phyloP scores from a whole-genome alignment of 2,888 invertebrate genomes.

The Brachylomia viminalis region DNA sequence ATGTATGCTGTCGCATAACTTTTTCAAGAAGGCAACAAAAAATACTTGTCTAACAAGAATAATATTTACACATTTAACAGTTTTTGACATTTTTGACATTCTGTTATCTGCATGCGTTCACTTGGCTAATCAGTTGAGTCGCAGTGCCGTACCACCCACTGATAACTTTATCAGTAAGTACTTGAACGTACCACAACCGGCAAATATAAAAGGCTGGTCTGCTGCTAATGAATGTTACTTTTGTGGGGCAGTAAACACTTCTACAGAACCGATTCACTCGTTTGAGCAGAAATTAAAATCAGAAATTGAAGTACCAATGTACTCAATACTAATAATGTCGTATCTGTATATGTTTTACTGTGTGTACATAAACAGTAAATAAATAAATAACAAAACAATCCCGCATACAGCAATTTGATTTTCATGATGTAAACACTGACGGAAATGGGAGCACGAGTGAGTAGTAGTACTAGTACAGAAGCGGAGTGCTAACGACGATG shows the following conservation, averaged over 20 bases:
- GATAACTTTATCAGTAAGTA: constrained; percentile 43
- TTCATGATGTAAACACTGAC: background rate
- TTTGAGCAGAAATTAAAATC: background rate
- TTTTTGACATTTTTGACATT: background rate
- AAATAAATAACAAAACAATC: background rate
- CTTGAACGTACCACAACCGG: constrained; percentile 1
- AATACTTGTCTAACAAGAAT: background rate
- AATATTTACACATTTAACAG: background rate
- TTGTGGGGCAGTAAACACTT: background rate
- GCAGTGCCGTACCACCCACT: constrained; percentile 24
- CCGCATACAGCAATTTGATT: background rate
- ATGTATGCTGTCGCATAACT: background rate
- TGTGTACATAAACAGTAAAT: too few species aligned
- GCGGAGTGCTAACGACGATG: background rate
- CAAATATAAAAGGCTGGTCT: background rate
- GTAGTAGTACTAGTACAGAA: background rate
- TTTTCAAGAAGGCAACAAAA: background rate
- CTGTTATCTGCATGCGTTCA: constrained; percentile 18
- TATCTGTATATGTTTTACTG: too few species aligned
- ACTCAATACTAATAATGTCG: too few species aligned
- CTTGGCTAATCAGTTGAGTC: constrained; percentile 21
- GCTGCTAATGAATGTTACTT: background rate
- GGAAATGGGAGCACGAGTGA: background rate
- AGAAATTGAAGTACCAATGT: background rate
- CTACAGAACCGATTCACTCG: background rate